Conservation (phyloP, 1,140 invertebrate genomes). For the Pseudomyrmex sp. region DNA sequence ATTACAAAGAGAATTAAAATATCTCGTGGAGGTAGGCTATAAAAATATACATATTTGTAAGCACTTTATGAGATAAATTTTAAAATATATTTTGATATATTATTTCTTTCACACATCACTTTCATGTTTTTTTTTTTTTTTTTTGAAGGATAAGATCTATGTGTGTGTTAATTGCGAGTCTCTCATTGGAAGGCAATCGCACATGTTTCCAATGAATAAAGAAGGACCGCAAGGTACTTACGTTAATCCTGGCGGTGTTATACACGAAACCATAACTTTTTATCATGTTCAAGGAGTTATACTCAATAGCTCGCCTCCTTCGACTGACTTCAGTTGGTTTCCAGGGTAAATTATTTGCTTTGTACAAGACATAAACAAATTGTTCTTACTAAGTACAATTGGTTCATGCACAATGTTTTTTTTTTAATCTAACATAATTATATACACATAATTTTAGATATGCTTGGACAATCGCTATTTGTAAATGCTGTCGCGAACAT, state of each 20-base stretch:
- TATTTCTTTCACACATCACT: neutral
- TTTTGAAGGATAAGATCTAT: constrained; percentile 85
- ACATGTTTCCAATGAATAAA: constrained; percentile 93
- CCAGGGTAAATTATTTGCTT: constrained; percentile 88
- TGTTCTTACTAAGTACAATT: no score
- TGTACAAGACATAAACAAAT: neutral
- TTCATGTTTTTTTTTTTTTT: neutral
- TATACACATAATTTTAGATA: constrained; percentile 86
- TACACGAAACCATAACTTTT: constrained; percentile 94
- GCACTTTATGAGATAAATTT: neutral
- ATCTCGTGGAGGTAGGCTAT: constrained; percentile 87
- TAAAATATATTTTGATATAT: neutral
- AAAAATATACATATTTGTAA: neutral
- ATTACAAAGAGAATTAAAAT: constrained; percentile 88
- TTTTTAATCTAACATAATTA: neutral
- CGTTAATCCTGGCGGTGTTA: constrained; percentile 92
- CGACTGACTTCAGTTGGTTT: constrained; percentile 93
- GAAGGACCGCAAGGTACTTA: constrained; percentile 93
- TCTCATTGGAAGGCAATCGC: constrained; percentile 88
- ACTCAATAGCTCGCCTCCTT: constrained; percentile 86
- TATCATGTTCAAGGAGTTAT: constrained; percentile 87
- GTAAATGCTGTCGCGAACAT: constrained; percentile 88
- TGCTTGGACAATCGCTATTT: constrained; percentile 92
- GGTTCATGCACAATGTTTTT: neutral
- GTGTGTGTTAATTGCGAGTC: constrained; percentile 88